Base-by-base conservation (phyloP, 2,113 vertebrate species). In the Ariopsis seemanni region DNA sequence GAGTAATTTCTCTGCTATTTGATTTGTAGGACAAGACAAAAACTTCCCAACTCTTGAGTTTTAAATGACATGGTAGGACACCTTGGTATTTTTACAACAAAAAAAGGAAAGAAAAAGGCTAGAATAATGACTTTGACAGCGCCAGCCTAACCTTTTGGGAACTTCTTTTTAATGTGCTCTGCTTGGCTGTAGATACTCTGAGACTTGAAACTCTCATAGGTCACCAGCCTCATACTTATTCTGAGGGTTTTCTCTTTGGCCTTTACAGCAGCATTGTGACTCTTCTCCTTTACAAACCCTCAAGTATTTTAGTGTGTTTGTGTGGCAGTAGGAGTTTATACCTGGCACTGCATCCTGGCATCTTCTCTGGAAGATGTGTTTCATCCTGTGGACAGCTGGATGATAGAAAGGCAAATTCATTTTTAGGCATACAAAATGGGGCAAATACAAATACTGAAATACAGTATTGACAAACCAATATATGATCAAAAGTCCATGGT, bases 201-300 rank as follows among this genome's bases (percentile, higher is more conserved):
- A 86, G 90, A 92, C 91, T 91, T 87, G 88, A 85, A 88, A 91
- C 93, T 93, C 93, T 91, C 88, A 85, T 86, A 58, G 91, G 91
- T 93, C 92, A 91, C 90, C 88, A 91, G 90, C 82, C 88, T 87
- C 55, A 91, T 93, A 91, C 90, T 93, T 93, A 88, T 89, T 88
- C 89, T 71, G 83, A 79, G 85, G 85, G 84, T 91, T 91, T 90
- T 93, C 86, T 71, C 79, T 63, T 82, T 93, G 92, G 92, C 93
- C 93, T 93, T 94, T 93, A 85, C 67, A 80, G 86, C 80, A n/a
- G 58, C 22, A 65, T 82, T 89, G 90, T 90, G 85, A 77, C 65
- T 75, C 55, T 25, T 74, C 69, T 83, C 25, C 14, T 67, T 67
- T 65, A 83, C 81, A 83, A 87, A 74, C 22, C 72, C 69, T 62